Percentiles rank a stretch among this genome's conserved stretches.
Conservation (phyloP, 1,140 invertebrate genomes). For the Zaprionus taronus region DNA sequence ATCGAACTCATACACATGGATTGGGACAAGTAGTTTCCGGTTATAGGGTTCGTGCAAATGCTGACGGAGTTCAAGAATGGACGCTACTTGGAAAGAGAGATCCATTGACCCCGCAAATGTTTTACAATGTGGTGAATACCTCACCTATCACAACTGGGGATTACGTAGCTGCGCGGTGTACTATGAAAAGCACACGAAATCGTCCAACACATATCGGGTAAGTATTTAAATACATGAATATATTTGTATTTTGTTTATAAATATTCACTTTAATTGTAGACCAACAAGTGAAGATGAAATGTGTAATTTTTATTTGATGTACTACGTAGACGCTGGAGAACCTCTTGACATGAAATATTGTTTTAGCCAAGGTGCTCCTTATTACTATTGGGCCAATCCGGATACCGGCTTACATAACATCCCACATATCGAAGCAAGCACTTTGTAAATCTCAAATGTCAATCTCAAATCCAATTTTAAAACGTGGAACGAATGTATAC, state of each 20-base stretch:
- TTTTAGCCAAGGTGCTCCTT: slow-evolving; percentile 92
- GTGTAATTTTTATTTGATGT: slow-evolving; percentile 99
- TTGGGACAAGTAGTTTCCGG: slow-evolving; percentile 94
- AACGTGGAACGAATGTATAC: slow-evolving; percentile 67
- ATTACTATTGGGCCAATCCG: slow-evolving; percentile 90
- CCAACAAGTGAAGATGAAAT: slow-evolving; percentile 97
- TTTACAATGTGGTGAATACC: slow-evolving; percentile 92
- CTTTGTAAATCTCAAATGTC: slow-evolving; percentile 75
- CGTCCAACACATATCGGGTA: slow-evolving; percentile 91
- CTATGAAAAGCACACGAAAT: slow-evolving; percentile 91
- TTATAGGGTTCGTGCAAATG: slow-evolving; percentile 89
- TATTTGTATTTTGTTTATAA: background rate
- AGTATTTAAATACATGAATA: background rate
- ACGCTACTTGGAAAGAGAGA: slow-evolving; percentile 94
- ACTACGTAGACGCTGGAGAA: slow-evolving; percentile 94
- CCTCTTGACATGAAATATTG: slow-evolving; percentile 94
- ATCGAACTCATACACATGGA: slow-evolving; percentile 96
- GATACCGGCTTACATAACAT: slow-evolving; percentile 90
- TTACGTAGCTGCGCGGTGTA: slow-evolving; percentile 94
- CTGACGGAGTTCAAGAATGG: slow-evolving; percentile 89
- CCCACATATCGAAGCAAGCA: slow-evolving; percentile 90
- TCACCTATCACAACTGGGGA: slow-evolving; percentile 88
- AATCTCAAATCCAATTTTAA: slow-evolving; percentile 19
- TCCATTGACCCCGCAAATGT: slow-evolving; percentile 97
- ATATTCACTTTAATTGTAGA: slow-evolving; percentile 77